Conservation (phyloP, 2,113 vertebrate species). For the Leptobrachium leishanense region DNA sequence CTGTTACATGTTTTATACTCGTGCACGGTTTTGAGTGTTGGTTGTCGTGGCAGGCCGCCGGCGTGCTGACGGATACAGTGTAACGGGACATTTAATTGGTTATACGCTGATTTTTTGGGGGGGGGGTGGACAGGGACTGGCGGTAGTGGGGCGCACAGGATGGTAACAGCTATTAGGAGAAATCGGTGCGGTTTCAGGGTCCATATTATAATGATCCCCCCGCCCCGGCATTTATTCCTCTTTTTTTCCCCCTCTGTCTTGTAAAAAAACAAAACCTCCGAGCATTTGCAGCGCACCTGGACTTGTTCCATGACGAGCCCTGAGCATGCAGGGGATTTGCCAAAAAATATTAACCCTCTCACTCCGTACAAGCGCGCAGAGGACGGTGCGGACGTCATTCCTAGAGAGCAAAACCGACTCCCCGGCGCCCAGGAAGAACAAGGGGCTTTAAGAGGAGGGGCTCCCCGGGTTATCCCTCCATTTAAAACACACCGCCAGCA, state of each 20-base stretch:
- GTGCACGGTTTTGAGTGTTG: no score
- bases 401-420: no score
- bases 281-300: conserved; percentile 41
- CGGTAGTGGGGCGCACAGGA: neutral
- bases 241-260: neutral
- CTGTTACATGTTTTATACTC: no score
- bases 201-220: neutral
- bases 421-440: no score
- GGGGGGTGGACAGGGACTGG: no score
- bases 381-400: neutral
- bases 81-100: no score
- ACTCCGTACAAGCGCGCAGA: neutral
- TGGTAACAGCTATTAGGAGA: neutral
- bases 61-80: no score
- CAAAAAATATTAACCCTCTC: conserved; percentile 12
- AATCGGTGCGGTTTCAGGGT: neutral
- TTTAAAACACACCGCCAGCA: no score
- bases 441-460: no score
- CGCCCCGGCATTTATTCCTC: neutral
- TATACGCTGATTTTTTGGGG: no score
- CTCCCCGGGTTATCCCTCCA: no score
- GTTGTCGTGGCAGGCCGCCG: no score
- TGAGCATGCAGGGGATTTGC: neutral
- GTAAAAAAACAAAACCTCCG: conserved; percentile 30
- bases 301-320: conserved; percentile 25